phyloP scores from a whole-genome alignment of 2,888 invertebrate genomes.

The Tholera decimalis region DNA sequence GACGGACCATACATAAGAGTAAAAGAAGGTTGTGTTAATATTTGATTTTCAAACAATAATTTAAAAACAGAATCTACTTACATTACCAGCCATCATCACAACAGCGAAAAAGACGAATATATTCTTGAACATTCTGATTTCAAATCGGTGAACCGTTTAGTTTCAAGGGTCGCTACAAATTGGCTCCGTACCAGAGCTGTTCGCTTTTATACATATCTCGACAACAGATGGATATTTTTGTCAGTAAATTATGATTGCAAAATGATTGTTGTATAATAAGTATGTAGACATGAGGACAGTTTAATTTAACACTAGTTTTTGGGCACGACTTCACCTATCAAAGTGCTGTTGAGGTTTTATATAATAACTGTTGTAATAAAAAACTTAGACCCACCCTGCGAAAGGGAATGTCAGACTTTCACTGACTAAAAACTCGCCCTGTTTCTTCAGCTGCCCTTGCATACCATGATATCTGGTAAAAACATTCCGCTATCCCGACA shows the following conservation, averaged over 20 bases:
- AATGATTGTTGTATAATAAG: conserved; percentile 34
- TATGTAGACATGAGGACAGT: conserved; percentile 20
- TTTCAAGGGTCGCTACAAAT: neutral
- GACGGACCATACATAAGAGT: no score
- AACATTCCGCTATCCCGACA: no score
- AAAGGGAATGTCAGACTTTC: no score
- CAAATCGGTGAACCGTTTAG: conserved; percentile 7
- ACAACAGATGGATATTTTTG: conserved; percentile 13
- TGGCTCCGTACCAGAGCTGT: neutral
- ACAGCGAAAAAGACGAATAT: conserved; percentile 33
- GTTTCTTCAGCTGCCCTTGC: no score
- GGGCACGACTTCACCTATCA: neutral
- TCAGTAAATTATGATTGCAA: conserved; percentile 39
- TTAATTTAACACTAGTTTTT: conserved; percentile 13
- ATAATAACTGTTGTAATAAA: no score
- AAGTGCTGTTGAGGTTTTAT: neutral
- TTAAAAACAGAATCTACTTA: conserved; percentile 23
- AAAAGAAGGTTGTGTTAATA: neutral
- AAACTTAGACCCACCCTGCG: no score
- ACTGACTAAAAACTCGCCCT: no score
- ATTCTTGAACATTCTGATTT: conserved; percentile 44
- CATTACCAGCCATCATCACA: conserved; percentile 39
- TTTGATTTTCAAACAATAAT: neutral
- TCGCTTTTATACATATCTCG: conserved; percentile 40
- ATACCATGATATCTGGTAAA: no score